Conservation (phyloP, 2,113 vertebrate genomes). For the Stegastes partitus region DNA sequence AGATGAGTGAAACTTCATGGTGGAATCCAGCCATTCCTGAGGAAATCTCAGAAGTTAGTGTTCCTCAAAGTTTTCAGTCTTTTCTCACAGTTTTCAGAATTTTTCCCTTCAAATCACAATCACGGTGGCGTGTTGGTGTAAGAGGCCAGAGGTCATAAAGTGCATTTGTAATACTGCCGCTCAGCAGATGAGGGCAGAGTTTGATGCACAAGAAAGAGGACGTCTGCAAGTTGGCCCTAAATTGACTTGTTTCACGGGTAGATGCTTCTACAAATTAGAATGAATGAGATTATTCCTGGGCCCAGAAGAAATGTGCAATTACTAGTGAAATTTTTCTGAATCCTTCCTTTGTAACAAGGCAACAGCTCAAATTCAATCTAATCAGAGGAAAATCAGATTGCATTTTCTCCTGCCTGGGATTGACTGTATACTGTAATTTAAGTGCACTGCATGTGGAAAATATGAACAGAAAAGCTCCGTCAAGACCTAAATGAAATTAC, state of each 20-base stretch:
- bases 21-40: not conserved
- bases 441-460: conserved; percentile 17
- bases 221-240: not conserved
- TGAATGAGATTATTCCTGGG: not conserved
- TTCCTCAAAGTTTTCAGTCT: not conserved
- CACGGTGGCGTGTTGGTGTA: not conserved
- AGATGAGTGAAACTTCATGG: not conserved
- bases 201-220: conserved; percentile 27
- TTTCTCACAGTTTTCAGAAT: not conserved
- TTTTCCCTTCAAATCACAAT: not conserved
- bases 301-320: not conserved
- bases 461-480: not conserved
- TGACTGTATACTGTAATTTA: not conserved
- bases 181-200: conserved; percentile 74
- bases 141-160: not conserved
- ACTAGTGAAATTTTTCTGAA: not conserved
- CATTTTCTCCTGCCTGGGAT: not conserved
- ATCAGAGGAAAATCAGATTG: not conserved
- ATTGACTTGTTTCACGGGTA: not conserved
- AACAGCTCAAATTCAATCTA: not conserved
- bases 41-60: not conserved
- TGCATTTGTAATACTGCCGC: conserved; percentile 58
- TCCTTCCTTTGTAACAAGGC: not conserved
- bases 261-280: not conserved
- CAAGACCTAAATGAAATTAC: not conserved